Base-by-base conservation (phyloP, 1,140 invertebrate species). In the Drusus annulatus region DNA sequence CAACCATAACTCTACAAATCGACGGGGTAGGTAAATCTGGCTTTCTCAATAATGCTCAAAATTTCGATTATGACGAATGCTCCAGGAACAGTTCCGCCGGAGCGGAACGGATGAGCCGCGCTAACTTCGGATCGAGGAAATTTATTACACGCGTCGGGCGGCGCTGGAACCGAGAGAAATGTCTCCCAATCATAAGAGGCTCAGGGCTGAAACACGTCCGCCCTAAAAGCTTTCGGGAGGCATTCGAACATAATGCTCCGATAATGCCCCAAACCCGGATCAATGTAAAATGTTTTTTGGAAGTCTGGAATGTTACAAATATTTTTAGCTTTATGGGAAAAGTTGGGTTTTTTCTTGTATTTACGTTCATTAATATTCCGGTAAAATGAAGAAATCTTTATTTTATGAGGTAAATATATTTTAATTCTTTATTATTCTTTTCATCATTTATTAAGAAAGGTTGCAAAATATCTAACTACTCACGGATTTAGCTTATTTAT, bases 141-240 rank as follows among this genome's bases (percentile, higher is more conserved):
- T 79, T 79, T 79, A 79, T 79, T 36, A 56, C 52, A 21, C 54
- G 54, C 31, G 78, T 45, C 13, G 36, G 36, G 36, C 36, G 36
- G 36, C 36, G 36, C 36, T 45, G 36, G 36, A 45, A 45, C 36
- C 10, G 36, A 10, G 36, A 45, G 36, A 79, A 63, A 79, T 73
- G 45, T 79, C 68, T 79, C 58, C 78, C 50, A 79, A 71, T 79
- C 78, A 71, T 79, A 79, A 45, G 68, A 23, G 31, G 28, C 63
- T 71, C 50, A 69, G 23, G 2, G 51, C 25, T n/a, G 17, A 28
- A n/a, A 21, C 58, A 36, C 74, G 52, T 60, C 78, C 23, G 68
- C 28, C 15, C 78, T 79, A 73, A 79, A 79, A 79, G 78, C 78
- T 73, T 79, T 73, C 58, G 7, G 23, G 74, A 54, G 23, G 71